Evolutionary conservation across 2,113 vertebrate genomes (phyloP).

Genomic region (Callopanchax toddi): DNA sequence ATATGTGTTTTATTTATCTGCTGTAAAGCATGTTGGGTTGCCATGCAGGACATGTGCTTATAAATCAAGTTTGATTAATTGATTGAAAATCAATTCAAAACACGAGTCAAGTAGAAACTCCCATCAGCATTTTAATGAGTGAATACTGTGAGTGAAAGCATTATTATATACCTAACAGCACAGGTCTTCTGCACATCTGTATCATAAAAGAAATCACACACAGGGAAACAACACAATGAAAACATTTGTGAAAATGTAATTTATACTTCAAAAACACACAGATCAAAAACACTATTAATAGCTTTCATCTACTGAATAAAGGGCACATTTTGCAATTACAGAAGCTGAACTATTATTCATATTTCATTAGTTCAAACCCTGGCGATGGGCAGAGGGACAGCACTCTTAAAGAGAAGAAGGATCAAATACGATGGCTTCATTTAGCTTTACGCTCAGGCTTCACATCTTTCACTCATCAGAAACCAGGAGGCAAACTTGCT

Average conservation of each 20-base stretch:
- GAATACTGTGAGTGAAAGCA: neutral
- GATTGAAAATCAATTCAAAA: too few species aligned
- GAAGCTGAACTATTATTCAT: neutral
- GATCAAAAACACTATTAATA: neutral
- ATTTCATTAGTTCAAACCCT: neutral
- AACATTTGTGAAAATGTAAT: neutral
- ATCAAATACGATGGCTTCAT: slow-evolving; percentile 4
- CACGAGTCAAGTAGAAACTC: too few species aligned
- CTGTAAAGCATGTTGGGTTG: too few species aligned
- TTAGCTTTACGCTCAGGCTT: slow-evolving; percentile 13
- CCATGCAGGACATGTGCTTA: too few species aligned
- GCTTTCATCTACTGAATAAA: neutral
- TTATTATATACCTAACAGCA: neutral
- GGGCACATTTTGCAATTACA: neutral
- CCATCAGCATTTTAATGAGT: too few species aligned
- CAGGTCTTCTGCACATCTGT: too few species aligned
- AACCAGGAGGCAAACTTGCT: slow-evolving; percentile 19
- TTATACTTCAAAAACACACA: neutral
- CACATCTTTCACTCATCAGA: slow-evolving; percentile 11
- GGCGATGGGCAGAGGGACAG: neutral
- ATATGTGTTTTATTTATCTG: too few species aligned
- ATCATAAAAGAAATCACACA: neutral
- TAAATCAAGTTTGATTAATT: too few species aligned
- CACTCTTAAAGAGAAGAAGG: neutral
- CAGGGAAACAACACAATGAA: neutral